These are phyloP conservation scores for Sarcophaga subvicina DNA, from an alignment of 2,888 invertebrate genomes.

Conservation along the genomic window DNA sequence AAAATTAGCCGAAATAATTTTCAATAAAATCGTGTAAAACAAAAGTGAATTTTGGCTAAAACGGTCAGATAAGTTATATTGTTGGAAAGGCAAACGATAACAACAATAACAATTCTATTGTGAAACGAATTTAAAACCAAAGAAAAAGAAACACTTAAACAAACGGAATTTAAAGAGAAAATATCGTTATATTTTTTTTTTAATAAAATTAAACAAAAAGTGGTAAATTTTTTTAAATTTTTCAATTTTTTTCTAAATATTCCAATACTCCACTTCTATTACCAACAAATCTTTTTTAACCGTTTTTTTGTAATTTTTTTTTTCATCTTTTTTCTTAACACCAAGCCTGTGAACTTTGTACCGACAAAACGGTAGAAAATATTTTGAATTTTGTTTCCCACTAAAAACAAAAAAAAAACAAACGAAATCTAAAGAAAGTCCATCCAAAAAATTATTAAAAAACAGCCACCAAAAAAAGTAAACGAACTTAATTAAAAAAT, in stretches of 20 bases:
- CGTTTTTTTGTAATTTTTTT: no score
- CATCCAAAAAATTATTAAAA: no score
- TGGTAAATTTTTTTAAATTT: conserved; percentile 55
- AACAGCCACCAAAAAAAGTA: no score
- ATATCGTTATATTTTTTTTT: not conserved
- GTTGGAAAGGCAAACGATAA: conserved; percentile 21
- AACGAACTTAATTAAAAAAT: not conserved
- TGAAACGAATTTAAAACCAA: not conserved
- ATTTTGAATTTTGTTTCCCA: conserved; percentile 54
- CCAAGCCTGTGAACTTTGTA: conserved; percentile 39
- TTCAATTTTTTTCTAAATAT: conserved; percentile 12
- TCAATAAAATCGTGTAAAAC: conserved; percentile 43
- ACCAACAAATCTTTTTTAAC: conserved; percentile 34
- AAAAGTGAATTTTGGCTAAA: conserved; percentile 57
- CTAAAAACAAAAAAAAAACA: conserved; percentile 9
- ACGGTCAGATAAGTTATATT: conserved; percentile 46
- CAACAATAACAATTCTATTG: not conserved
- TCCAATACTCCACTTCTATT: conserved; percentile 10
- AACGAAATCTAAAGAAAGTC: not conserved
- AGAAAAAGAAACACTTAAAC: conserved; percentile 3
- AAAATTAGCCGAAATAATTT: conserved; percentile 1
- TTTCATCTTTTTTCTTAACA: not conserved
- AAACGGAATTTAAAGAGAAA: conserved; percentile 36
- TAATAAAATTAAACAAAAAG: conserved; percentile 7
- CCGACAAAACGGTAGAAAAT: conserved; percentile 4